Evolutionary conservation across 2,797 vertebrate genomes (phyloP).

Genomic region (Lerista edwardsae): DNA sequence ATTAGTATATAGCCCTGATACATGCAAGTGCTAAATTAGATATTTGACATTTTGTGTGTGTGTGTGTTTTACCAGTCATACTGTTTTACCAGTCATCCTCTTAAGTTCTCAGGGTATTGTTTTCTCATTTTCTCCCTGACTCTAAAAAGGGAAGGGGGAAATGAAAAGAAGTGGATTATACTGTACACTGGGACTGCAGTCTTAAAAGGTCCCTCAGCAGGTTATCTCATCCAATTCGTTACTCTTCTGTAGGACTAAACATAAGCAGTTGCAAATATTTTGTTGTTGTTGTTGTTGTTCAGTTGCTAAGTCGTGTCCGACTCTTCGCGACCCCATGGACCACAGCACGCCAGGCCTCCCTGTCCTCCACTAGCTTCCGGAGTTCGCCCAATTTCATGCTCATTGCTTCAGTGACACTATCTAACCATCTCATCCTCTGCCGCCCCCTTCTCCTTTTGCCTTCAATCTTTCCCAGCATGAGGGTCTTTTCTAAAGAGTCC

Average conservation of each 20-base stretch:
- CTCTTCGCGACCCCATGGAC: too few relatives aligned
- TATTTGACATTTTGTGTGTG: neutral
- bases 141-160: too few relatives aligned
- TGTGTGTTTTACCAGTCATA: neutral
- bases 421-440: too few relatives aligned
- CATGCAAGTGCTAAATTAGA: constrained; percentile 24
- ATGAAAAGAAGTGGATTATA: neutral
- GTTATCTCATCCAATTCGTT: neutral
- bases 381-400: too few relatives aligned
- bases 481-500: too few relatives aligned
- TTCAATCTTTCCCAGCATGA: too few relatives aligned
- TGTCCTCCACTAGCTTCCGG: too few relatives aligned
- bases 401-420: too few relatives aligned
- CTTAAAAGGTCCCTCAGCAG: neutral
- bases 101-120: accelerated
- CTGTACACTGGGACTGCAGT: neutral
- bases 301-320: too few relatives aligned
- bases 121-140: neutral
- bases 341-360: too few relatives aligned
- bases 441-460: too few relatives aligned
- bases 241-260: neutral
- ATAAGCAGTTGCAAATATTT: neutral
- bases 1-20: constrained; percentile 29
- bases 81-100: neutral
- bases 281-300: too few relatives aligned